Evolutionary conservation across 2,113 vertebrate genomes (phyloP), one percentile per base, ranked within the genome.

Genomic region (Zapus hudsonius): DNA sequence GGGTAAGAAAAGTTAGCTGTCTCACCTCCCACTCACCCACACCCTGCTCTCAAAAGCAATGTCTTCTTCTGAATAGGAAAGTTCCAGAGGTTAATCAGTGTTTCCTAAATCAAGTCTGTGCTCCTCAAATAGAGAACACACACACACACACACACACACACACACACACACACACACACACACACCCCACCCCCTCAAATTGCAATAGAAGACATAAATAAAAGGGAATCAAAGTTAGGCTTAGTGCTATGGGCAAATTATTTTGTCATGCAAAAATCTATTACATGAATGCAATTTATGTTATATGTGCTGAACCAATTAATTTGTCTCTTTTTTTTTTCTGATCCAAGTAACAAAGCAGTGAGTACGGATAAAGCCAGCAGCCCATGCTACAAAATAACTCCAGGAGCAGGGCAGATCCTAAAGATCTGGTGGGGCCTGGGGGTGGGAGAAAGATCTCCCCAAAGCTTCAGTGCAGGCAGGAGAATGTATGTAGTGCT

Each of bases 401-500:
- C 3, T 29, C 19, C 15, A 12, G 5, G 42, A 72, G 84, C 13
- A n/a, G 16, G 33, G 47, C 4, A 42, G 0, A 2, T 2, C 2
- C 9, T 12, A n/a, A 20, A 36, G 59, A 89, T 64, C 36, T 10
- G 0, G 0, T 2, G 13, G 10, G 40, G 5, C 19, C 76, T n/a
- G 25, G 10, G 23, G 9, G 19, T 29, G 1, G 17, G 20, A 27
- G 8, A 23, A 74, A 88, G 5, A 1, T n/a, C 38, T 69, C 22
- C 15, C 23, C 3, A 4, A 8, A 44, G 1, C 2, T 33, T 36
- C 4, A 89, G 47, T 7, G 4, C 29, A 42, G 13, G 36, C 1
- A 74, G 73, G 17, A 38, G 36, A 2, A 8, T 9, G 22, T 9
- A 4, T 17, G 4, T 22, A 42, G 4, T 17, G 1, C 42, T 13